These are phyloP conservation scores for Coregonus sp. DNA, from an alignment of 2,797 vertebrate genomes.

Conservation along the genomic window DNA sequence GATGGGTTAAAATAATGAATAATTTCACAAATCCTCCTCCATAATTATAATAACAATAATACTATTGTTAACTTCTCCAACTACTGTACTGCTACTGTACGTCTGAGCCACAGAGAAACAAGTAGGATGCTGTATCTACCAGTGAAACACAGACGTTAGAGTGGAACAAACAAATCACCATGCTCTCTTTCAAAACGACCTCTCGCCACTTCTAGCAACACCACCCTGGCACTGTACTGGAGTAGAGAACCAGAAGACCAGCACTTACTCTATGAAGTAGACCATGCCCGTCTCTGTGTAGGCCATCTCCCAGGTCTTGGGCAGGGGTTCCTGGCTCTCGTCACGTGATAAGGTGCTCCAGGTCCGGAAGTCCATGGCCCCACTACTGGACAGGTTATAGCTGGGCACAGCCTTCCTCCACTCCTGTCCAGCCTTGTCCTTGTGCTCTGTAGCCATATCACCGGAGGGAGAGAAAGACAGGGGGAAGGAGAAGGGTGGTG, in stretches of 20 bases:
- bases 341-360: constrained; percentile 82
- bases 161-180: background rate
- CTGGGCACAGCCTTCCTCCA: constrained; percentile 94
- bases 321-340: constrained; percentile 91
- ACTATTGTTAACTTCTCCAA: background rate
- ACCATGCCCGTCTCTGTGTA: constrained; percentile 97
- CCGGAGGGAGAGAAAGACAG: constrained; percentile 34
- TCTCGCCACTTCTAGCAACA: background rate
- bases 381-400: constrained; percentile 89
- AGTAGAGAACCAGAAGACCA: constrained; percentile 17
- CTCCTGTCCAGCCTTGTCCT: constrained; percentile 79
- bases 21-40: background rate
- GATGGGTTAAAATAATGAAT: background rate
- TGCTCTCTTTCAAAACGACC: background rate
- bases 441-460: constrained; percentile 71
- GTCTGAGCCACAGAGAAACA: too few relatives aligned
- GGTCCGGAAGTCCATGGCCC: constrained; percentile 85
- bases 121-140: too few relatives aligned
- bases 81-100: background rate
- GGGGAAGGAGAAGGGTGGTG: background rate
- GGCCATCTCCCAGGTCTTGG: constrained; percentile 97
- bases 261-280: constrained; percentile 99
- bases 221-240: background rate
- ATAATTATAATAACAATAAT: background rate
- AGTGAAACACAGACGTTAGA: background rate